A percentile compares a stretch with the other conserved stretches of the same genome.
These are phyloP conservation scores for Dusona sp. DNA, from an alignment of 2,888 invertebrate species.

Conservation along the genomic window DNA sequence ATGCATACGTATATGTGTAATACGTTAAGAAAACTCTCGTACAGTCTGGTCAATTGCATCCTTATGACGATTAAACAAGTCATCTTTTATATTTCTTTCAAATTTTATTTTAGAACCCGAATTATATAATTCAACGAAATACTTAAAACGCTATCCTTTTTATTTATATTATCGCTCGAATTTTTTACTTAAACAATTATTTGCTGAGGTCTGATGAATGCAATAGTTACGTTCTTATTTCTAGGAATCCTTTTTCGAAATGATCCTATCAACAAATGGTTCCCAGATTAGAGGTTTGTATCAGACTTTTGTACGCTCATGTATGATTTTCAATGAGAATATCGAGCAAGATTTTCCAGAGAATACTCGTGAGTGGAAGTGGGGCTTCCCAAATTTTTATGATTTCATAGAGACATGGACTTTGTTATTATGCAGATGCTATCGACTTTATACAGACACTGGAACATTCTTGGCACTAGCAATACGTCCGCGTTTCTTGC, in stretches of 20 bases:
- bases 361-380: not conserved
- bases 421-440: constrained; percentile 43
- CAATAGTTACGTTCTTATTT: not conserved
- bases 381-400: constrained; percentile 7
- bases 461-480: constrained; percentile 45
- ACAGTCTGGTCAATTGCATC: constrained; percentile 15
- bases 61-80: not conserved
- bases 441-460: constrained; percentile 48
- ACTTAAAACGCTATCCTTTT: not conserved
- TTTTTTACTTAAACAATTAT: not conserved
- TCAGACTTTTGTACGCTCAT: not conserved
- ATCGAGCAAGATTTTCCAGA: not conserved
- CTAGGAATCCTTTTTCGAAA: not conserved
- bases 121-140: not conserved
- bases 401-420: constrained; percentile 25
- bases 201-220: not conserved
- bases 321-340: not conserved
- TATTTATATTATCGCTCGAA: not conserved
- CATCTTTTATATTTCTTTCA: not conserved
- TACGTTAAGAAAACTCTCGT: constrained; percentile 11
- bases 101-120: not conserved
- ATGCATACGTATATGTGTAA: constrained; percentile 17
- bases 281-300: not conserved
- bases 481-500: constrained; percentile 64
- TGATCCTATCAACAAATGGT: not conserved